Evolutionary conservation across 2,113 vertebrate species (phyloP), one percentile per base, ranked within the genome.

Genomic region (Willisornis vidua): DNA sequence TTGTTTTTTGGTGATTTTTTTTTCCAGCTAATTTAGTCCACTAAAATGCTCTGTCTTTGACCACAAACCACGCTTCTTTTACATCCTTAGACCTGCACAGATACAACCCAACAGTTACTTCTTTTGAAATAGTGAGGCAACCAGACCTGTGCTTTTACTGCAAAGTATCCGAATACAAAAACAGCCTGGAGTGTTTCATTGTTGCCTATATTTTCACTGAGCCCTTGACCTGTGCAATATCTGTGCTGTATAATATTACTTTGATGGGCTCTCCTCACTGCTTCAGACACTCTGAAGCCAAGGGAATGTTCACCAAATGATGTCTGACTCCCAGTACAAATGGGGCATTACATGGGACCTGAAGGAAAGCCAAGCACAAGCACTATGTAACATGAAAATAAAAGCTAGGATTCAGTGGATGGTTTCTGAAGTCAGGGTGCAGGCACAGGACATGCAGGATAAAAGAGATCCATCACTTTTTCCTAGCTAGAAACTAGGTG

Each of bases 271-370:
- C 23, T 74, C 48, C 29, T 58, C n/a, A 58, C 59, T 46, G 6
- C 33, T 78, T 72, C 22, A 52, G 33, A 63, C 4, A 29, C 22
- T 82, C 82, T n/a, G 25, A 54, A 51, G 67, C 9, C 19, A 33
- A 51, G 41, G 43, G 23, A 82, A 62, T 10, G 3, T 20, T 65
- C 20, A 31, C 6, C 35, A 74, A 78, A 48, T 24, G 12, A 43
- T 12, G 12, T 22, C 22, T 20, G 31, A 20, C 29, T 48, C n/a
- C 37, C 9, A 25, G 16, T 20, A 41, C 12, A 49, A 29, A 6
- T 0, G 2, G 6, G 18, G 18, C 15, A 52, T 58, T 1, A 0
- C 6, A 19, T 9, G 12, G 4, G 13, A 9, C 14, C n/a, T 7
- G 2, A 41, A 46, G 20, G 49, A 90, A 73, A 61, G 24, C 17